Conservation (phyloP, 2,113 vertebrate species). For the Perca flavescens region DNA sequence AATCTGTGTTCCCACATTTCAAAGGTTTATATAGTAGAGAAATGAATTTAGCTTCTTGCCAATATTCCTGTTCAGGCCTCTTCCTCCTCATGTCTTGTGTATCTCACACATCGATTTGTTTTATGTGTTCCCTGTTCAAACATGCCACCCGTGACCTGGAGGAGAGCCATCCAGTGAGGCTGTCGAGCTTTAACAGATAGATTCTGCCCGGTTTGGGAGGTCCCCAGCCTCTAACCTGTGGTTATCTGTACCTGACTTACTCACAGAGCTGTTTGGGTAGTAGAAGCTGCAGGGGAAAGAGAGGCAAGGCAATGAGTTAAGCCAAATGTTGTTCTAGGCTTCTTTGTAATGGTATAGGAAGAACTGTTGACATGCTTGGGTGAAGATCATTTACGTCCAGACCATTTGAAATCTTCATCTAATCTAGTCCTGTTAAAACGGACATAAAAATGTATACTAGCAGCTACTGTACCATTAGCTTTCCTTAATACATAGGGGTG, state of each 20-base stretch:
- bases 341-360: neutral
- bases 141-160: constrained; percentile 65
- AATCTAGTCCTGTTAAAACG: neutral
- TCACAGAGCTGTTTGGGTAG: neutral
- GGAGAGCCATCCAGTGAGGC: constrained; percentile 27
- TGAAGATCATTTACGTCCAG: neutral
- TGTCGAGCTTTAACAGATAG: constrained; percentile 53
- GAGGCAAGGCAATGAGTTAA: neutral
- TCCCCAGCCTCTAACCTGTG: neutral
- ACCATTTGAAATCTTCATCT: neutral
- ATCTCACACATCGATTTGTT: constrained; percentile 65
- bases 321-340: neutral
- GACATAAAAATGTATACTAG: neutral
- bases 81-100: constrained; percentile 64
- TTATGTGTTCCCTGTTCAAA: constrained; percentile 73
- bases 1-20: constrained; percentile 68
- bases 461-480: neutral
- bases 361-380: neutral
- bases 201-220: constrained; percentile 44
- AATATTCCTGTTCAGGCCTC: constrained; percentile 60
- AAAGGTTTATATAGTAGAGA: constrained; percentile 77
- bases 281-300: neutral
- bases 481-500: neutral
- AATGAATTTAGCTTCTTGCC: constrained; percentile 69
- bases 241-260: constrained; percentile 8